Conservation (phyloP, 2,888 invertebrate species). For the Athetis lepigone region DNA sequence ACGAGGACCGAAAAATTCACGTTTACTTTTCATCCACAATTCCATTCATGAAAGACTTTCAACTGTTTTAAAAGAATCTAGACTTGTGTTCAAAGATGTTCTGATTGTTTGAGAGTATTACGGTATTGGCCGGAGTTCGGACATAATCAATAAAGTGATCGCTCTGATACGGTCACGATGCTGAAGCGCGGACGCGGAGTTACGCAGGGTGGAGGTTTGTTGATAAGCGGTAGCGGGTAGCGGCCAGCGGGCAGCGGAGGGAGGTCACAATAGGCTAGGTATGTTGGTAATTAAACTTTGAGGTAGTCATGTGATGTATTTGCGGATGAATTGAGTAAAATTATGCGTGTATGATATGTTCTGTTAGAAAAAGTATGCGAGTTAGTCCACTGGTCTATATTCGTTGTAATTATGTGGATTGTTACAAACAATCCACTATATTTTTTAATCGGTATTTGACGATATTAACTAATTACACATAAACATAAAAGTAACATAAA, state of each 20-base stretch:
- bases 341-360: too few species aligned
- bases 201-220: slow-evolving; percentile 73
- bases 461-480: too few species aligned
- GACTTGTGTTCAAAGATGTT: slow-evolving; percentile 40
- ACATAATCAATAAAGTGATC: slow-evolving; percentile 89
- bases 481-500: too few species aligned
- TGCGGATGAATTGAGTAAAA: too few species aligned
- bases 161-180: slow-evolving; percentile 87
- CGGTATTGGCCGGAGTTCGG: slow-evolving; percentile 56
- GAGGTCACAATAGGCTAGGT: too few species aligned
- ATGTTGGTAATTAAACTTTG: too few species aligned
- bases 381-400: too few species aligned
- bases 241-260: slow-evolving; percentile 39
- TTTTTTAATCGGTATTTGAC: too few species aligned
- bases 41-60: slow-evolving; percentile 49
- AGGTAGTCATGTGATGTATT: too few species aligned
- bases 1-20: slow-evolving; percentile 29
- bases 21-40: slow-evolving; percentile 49
- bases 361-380: too few species aligned
- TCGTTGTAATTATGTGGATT: too few species aligned
- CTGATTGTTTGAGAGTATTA: slow-evolving; percentile 59
- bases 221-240: slow-evolving; percentile 63
- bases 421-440: too few species aligned
- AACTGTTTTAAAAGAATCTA: slow-evolving; percentile 45
- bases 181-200: slow-evolving; percentile 83